Base-by-base conservation (phyloP, 2,888 invertebrate genomes). In the Linyphia triangularis region DNA sequence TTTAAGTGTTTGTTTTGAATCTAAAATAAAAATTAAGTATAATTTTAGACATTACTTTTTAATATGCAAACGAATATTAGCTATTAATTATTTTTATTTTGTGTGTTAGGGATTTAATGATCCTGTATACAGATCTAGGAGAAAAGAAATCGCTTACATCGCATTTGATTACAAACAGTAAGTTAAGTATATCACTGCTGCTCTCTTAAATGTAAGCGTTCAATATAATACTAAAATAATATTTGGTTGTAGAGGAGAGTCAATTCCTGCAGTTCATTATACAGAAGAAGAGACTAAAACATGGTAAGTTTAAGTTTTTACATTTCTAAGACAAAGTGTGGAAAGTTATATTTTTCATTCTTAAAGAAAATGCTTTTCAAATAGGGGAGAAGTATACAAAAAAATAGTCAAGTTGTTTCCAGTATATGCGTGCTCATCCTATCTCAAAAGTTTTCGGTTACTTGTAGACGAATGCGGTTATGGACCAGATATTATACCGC, bases 61-160 rank as follows among this genome's bases (percentile, higher is more conserved):
- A n/a, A n/a, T 59, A 2, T 22, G 19, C 59, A n/a, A 61, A 61
- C 19, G 6, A 61, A 61, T 19, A 28, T 65, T 65, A 16, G 22
- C 26, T 2, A 57, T 73, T 7, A 19, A 70, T 24, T 13, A 10
- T 26, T 22, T 16, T 40, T 51, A 7, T 0, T 63, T 4, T 69
- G 13, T 57, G 22, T 61, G 9, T 28, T 28, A 89, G 89, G 84
- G 89, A n/a, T 99, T 99, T 93, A 96, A 97, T 72, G 99, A 99
- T 93, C 96, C 96, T 93, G 96, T 96, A 13, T 99, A 99, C 94
- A 95, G 99, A 88, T 95, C 95, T 89, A 96, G 99, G 90, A 95
- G 99, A 91, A 98, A 98, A 94, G 95, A 96, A 92, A 99, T 99
- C 92, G 99, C 99, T 24, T 97, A 98, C 92, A 97, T 99, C 91